These are phyloP conservation scores for Heliconius hortense DNA, from an alignment of 2,888 invertebrate species.

Conservation along the genomic window DNA sequence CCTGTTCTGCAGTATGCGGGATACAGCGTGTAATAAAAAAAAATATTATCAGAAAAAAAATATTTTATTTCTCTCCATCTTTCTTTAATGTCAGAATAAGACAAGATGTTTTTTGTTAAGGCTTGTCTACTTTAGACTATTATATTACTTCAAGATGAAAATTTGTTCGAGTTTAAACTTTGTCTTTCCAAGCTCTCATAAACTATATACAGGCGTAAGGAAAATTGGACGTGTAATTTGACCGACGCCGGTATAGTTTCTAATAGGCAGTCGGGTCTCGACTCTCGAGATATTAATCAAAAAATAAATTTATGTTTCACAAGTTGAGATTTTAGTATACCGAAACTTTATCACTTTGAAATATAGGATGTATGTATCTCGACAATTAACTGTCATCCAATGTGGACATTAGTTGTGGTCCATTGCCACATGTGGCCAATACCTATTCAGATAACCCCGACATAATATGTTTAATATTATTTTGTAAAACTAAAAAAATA, in stretches of 20 bases:
- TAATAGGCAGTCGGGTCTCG: constrained; percentile 2
- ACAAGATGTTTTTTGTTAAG: not conserved
- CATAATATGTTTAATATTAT: no score
- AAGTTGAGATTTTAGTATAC: not conserved
- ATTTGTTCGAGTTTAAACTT: constrained; percentile 6
- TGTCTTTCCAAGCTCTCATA: not conserved
- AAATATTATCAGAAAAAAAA: no score
- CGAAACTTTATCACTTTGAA: not conserved
- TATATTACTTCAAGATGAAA: not conserved
- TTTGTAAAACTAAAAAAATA: no score
- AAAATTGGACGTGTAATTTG: constrained; percentile 13
- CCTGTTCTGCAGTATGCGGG: no score
- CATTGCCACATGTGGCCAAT: no score
- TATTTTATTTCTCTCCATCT: no score
- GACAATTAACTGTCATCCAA: not conserved
- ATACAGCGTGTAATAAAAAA: no score
- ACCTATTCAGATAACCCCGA: no score
- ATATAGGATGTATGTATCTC: not conserved
- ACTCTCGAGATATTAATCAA: constrained; percentile 13
- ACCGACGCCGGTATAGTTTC: constrained; percentile 7
- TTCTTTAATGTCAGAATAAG: no score
- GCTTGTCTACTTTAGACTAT: not conserved
- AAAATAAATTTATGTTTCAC: not conserved
- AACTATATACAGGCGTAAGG: constrained; percentile 15
- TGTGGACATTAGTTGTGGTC: no score